Percentiles rank a stretch among this genome's conserved stretches.
Conservation (phyloP, 2,797 vertebrate genomes). For the Sebastes diploproa region DNA sequence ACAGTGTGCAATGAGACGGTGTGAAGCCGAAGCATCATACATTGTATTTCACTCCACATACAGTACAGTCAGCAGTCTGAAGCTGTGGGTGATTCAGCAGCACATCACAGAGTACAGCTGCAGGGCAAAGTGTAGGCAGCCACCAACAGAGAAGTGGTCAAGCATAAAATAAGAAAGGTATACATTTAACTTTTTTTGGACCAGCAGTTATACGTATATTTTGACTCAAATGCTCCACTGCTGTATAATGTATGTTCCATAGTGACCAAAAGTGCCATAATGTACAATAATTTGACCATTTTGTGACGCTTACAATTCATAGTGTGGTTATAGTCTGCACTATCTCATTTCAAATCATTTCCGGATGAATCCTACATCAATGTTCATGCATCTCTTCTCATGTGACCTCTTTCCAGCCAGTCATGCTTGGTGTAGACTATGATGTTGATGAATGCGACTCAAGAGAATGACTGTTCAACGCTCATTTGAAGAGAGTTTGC, state of each 20-base stretch:
- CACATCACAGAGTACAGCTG: not conserved
- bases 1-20: not conserved
- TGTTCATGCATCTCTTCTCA: too few relatives aligned
- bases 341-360: too few relatives aligned
- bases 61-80: constrained; percentile 20
- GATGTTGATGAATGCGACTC: too few relatives aligned
- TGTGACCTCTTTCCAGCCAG: too few relatives aligned
- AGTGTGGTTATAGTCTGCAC: too few relatives aligned
- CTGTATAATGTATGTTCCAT: rapidly evolving
- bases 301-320: too few relatives aligned
- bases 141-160: constrained; percentile 2
- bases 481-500: too few relatives aligned
- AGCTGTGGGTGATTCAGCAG: constrained; percentile 23
- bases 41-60: not conserved
- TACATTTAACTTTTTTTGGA: not conserved
- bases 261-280: too few relatives aligned
- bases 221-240: not conserved
- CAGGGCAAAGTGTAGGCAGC: not conserved
- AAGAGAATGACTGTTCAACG: too few relatives aligned
- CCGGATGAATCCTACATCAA: too few relatives aligned
- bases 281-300: too few relatives aligned
- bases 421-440: too few relatives aligned
- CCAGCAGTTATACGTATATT: not conserved
- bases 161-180: constrained; percentile 7
- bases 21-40: not conserved